phyloP scores from a whole-genome alignment of 2,888 invertebrate species.

The Pristionchus japonicus region DNA sequence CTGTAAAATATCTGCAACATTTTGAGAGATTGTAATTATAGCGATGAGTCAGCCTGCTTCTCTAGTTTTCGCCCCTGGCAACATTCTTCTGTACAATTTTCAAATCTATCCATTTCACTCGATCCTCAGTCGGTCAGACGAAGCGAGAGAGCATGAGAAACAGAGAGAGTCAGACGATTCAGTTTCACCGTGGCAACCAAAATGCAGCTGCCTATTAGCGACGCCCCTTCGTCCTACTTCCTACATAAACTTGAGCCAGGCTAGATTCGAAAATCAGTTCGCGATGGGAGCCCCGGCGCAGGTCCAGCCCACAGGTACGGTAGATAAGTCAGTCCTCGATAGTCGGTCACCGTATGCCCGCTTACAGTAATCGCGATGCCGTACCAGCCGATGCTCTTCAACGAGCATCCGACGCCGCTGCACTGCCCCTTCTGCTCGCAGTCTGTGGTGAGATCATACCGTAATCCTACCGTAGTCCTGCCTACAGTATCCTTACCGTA shows the following conservation, averaged over 20 bases:
- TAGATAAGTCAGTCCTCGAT: neutral
- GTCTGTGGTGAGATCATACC: neutral
- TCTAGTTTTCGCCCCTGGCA: too few relatives aligned
- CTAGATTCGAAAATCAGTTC: neutral
- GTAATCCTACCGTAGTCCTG: neutral
- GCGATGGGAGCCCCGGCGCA: neutral
- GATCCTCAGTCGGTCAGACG: too few relatives aligned
- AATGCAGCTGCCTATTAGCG: constrained; percentile 6
- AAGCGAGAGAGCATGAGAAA: too few relatives aligned
- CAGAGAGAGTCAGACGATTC: too few relatives aligned
- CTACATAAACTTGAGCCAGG: neutral
- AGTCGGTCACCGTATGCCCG: neutral
- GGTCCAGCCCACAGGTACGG: neutral
- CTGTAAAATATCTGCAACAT: too few relatives aligned
- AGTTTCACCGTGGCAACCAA: neutral
- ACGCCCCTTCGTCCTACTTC: neutral
- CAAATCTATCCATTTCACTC: too few relatives aligned
- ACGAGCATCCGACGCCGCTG: neutral
- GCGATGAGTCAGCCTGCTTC: too few relatives aligned
- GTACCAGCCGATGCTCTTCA: constrained; percentile 34
- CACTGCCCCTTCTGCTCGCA: constrained; percentile 36
- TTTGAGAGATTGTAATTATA: too few relatives aligned
- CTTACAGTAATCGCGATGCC: constrained; percentile 33
- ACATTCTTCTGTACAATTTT: too few relatives aligned
- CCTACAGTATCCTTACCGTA: neutral